Conservation (phyloP, 2,113 vertebrate genomes). For the Ascaphus truei region DNA sequence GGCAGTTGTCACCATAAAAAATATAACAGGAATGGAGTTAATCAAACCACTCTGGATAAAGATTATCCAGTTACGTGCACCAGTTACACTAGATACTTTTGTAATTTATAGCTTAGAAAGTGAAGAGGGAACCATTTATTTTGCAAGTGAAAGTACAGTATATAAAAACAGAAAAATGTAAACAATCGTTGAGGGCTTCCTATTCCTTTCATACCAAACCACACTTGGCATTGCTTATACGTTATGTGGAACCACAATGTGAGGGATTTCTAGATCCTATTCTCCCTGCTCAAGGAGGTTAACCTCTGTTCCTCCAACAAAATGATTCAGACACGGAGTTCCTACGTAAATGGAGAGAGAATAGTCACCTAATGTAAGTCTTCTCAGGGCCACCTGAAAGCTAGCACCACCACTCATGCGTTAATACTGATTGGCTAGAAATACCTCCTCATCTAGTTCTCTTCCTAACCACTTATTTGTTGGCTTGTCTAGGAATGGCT, state of each 20-base stretch:
- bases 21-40: not conserved
- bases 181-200: too few relatives aligned
- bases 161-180: not conserved
- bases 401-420: not conserved
- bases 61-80: not conserved
- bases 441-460: not conserved
- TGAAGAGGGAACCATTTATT: not conserved
- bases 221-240: too few relatives aligned
- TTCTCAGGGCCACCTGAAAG: too few relatives aligned
- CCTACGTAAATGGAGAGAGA: too few relatives aligned
- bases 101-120: not conserved
- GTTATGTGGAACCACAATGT: too few relatives aligned
- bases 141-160: not conserved
- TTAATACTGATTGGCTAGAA: conserved; percentile 5
- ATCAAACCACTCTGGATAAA: not conserved
- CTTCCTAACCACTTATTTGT: not conserved
- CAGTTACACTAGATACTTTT: not conserved
- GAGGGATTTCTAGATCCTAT: too few relatives aligned
- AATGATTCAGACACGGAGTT: too few relatives aligned
- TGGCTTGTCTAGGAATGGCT: not conserved
- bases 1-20: not conserved
- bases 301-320: too few relatives aligned
- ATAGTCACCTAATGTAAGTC: too few relatives aligned
- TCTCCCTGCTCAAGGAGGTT: too few relatives aligned
- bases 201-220: too few relatives aligned